These are phyloP conservation scores for Epinephelus coioides DNA, from an alignment of 2,797 vertebrate species.

Conservation along the genomic window DNA sequence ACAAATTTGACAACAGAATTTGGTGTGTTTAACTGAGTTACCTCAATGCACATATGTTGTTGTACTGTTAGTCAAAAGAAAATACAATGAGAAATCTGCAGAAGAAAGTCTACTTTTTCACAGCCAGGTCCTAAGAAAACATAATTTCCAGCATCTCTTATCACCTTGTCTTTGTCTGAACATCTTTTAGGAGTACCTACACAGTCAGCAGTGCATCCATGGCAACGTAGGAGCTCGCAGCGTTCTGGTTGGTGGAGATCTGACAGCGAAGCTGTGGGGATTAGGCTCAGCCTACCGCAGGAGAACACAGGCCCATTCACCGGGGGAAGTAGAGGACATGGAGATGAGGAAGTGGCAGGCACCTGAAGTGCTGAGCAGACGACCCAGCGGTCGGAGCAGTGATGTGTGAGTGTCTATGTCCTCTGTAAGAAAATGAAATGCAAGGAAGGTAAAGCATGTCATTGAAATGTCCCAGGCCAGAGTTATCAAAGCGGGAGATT, in stretches of 20 bases:
- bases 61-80: no score
- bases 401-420: conserved; percentile 86
- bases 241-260: conserved; percentile 88
- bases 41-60: no score
- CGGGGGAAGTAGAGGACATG: conserved; percentile 31
- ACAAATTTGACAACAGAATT: no score
- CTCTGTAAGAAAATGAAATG: neutral
- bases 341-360: conserved; percentile 92
- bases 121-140: neutral
- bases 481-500: neutral
- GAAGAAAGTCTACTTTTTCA: neutral
- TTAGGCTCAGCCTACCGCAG: conserved; percentile 86
- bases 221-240: conserved; percentile 93
- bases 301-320: conserved; percentile 27
- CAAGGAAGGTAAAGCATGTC: neutral
- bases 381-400: conserved; percentile 78
- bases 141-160: neutral
- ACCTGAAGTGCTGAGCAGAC: conserved; percentile 89
- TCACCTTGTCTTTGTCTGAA: neutral
- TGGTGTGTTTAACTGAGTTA: no score
- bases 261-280: conserved; percentile 91
- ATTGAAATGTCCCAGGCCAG: neutral
- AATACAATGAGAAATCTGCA: no score
- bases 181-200: conserved; percentile 89
- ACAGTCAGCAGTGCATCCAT: conserved; percentile 87